These are phyloP conservation scores for Thaleichthys pacificus DNA, from an alignment of 2,797 vertebrate species.

Conservation along the genomic window DNA sequence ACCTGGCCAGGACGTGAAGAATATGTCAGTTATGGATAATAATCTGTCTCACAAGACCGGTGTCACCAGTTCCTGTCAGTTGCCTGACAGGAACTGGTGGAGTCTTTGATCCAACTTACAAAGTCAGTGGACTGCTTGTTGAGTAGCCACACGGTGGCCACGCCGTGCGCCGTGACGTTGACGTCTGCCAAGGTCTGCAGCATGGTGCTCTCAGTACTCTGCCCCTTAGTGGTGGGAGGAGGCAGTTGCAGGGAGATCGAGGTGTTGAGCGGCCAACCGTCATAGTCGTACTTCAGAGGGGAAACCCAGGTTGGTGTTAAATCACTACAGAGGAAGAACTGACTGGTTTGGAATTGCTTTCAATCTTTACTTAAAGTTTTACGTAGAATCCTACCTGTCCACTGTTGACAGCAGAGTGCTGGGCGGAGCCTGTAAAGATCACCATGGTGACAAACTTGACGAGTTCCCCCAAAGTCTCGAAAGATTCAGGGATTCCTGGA, in stretches of 20 bases:
- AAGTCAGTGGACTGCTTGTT: constrained; percentile 53
- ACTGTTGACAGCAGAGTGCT: constrained; percentile 59
- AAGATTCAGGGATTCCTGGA: constrained; percentile 53
- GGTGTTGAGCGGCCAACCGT: constrained; percentile 62
- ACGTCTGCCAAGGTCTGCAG: constrained; percentile 47
- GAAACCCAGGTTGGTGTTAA: neutral
- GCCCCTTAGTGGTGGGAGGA: constrained; percentile 55
- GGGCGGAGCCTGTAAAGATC: constrained; percentile 57
- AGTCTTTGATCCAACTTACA: constrained; percentile 39
- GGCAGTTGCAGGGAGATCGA: constrained; percentile 47
- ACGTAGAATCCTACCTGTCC: constrained; percentile 55
- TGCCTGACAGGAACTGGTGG: neutral
- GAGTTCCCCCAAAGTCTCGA: constrained; percentile 40
- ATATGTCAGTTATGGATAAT: neutral
- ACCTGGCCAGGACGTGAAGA: constrained; percentile 29
- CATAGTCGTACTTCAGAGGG: constrained; percentile 51
- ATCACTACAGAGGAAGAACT: neutral
- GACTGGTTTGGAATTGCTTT: neutral
- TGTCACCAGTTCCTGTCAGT: too few relatives aligned
- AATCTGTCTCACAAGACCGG: too few relatives aligned
- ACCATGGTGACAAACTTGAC: constrained; percentile 66
- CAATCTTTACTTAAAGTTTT: too few relatives aligned
- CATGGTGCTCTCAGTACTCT: constrained; percentile 32
- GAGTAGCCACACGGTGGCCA: constrained; percentile 51
- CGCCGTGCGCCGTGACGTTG: constrained; percentile 37